Conservation (phyloP, 2,888 invertebrate genomes). For the Thumatha senex region DNA sequence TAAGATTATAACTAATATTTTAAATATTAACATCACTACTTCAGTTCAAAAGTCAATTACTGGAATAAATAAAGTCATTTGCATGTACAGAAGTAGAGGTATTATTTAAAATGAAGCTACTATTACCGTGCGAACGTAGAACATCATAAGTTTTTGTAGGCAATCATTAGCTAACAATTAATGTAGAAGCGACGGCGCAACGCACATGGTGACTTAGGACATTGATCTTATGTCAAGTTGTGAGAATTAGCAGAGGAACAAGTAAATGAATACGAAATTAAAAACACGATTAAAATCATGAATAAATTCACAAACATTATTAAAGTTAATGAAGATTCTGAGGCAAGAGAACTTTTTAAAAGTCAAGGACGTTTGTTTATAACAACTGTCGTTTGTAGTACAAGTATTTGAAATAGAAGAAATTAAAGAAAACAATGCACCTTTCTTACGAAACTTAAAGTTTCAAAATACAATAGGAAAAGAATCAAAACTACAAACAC, state of each 20-base stretch:
- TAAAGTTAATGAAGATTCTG: constrained; percentile 1
- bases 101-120: constrained; percentile 23
- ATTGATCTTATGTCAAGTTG: constrained; percentile 41
- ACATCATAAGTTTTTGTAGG: constrained; percentile 48
- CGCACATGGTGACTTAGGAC: constrained; percentile 48
- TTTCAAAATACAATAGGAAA: constrained; percentile 1
- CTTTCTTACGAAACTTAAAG: constrained; percentile 11
- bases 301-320: constrained; percentile 5
- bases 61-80: constrained; percentile 34
- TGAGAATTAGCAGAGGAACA: constrained; percentile 31
- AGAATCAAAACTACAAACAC: constrained; percentile 30
- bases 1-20: not conserved
- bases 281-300: constrained; percentile 7
- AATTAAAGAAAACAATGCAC: constrained; percentile 5
- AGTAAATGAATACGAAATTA: constrained; percentile 9
- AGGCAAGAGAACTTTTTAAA: constrained; percentile 10
- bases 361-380: constrained; percentile 16
- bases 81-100: constrained; percentile 17
- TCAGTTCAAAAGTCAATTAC: constrained; percentile 28
- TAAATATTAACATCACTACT: constrained; percentile 14
- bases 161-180: constrained; percentile 70
- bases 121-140: constrained; percentile 59
- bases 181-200: constrained; percentile 47
- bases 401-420: constrained; percentile 5
- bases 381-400: constrained; percentile 1